These are phyloP conservation scores for Erebia epiphron DNA, from an alignment of 2,888 invertebrate species.

Conservation along the genomic window DNA sequence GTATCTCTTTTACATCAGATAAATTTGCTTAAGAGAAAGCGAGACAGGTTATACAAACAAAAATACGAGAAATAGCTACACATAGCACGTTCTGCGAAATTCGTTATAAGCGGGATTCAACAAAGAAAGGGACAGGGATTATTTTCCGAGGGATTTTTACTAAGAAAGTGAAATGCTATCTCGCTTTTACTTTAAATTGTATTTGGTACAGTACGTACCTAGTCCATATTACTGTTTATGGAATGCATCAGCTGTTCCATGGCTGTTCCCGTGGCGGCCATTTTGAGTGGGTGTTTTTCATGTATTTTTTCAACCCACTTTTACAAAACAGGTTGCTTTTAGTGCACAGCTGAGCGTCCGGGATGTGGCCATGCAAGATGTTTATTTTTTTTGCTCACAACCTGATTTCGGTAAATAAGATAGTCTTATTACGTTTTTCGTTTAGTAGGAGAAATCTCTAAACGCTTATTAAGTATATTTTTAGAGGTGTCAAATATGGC, in stretches of 20 bases:
- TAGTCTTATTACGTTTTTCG: no score
- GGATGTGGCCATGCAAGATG: conserved; percentile 10
- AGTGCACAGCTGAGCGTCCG: conserved; percentile 28
- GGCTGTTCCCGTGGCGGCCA: conserved; percentile 31
- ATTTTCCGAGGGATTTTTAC: not conserved
- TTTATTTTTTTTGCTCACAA: conserved; percentile 9
- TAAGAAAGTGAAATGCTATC: not conserved
- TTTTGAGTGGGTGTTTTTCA: conserved; percentile 24
- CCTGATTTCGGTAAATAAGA: conserved; percentile 2
- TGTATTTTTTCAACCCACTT: conserved; percentile 22
- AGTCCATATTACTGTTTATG: conserved; percentile 4
- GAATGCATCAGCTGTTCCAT: conserved; percentile 38
- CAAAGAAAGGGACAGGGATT: conserved; percentile 12
- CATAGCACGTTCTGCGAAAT: conserved; percentile 9
- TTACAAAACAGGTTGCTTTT: conserved; percentile 36
- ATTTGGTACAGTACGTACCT: not conserved
- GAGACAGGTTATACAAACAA: conserved; percentile 10
- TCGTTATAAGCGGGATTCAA: not conserved
- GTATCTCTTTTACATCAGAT: not conserved
- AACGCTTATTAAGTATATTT: no score
- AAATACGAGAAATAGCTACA: not conserved
- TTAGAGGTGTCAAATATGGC: no score
- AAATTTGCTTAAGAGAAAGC: not conserved
- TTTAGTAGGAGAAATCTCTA: no score
- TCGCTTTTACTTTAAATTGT: not conserved